phyloP scores from a whole-genome alignment of 2,113 vertebrate species.

The Lampris incognitus region DNA sequence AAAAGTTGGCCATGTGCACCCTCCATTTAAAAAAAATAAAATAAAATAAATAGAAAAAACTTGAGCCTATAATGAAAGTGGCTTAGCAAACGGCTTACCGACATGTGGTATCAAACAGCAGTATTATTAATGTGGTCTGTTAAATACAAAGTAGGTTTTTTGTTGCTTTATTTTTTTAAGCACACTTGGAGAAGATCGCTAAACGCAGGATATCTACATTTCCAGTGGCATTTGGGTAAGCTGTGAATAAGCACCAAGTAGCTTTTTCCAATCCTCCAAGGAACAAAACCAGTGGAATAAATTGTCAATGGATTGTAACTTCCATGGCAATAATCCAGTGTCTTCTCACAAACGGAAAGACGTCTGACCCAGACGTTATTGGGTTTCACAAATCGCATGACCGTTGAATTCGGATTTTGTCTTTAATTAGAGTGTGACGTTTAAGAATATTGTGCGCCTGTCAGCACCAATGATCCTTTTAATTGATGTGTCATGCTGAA shows the following conservation, averaged over 20 bases:
- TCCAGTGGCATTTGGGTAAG: background rate
- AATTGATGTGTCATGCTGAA: background rate
- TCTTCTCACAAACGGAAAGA: background rate
- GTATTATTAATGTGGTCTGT: too few species aligned
- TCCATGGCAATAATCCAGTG: background rate
- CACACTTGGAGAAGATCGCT: background rate
- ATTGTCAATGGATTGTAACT: slow-evolving; percentile 2
- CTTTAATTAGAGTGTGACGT: background rate
- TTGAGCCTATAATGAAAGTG: too few species aligned
- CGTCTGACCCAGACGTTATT: background rate
- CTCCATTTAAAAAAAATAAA: too few species aligned
- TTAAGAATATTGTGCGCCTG: background rate
- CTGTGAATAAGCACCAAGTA: background rate
- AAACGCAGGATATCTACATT: background rate
- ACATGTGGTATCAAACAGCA: too few species aligned
- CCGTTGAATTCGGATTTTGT: background rate
- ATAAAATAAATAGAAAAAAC: too few species aligned
- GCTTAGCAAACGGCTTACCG: too few species aligned
- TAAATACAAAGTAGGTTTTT: too few species aligned
- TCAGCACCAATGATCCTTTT: background rate
- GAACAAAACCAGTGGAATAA: background rate
- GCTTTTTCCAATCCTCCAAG: background rate
- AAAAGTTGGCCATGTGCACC: background rate
- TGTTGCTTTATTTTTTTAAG: too few species aligned
- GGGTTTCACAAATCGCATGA: background rate